phyloP scores from a whole-genome alignment of 2,888 invertebrate genomes.

The Melanchra persicariae region DNA sequence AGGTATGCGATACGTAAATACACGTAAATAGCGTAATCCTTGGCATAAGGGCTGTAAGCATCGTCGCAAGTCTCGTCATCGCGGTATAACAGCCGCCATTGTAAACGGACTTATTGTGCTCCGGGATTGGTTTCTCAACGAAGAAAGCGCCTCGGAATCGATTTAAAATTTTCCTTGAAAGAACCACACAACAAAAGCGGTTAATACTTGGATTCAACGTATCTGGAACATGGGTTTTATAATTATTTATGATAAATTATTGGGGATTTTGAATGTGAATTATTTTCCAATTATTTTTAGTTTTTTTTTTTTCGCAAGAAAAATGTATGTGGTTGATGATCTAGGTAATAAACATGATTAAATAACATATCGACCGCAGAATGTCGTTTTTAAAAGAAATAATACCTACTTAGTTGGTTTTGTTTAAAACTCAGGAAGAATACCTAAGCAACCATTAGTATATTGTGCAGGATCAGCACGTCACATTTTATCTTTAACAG shows the following conservation, averaged over 20 bases:
- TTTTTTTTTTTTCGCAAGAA: neutral
- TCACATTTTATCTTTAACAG: neutral
- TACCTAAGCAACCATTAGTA: neutral
- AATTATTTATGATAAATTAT: conserved; percentile 64
- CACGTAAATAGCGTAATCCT: conserved; percentile 86
- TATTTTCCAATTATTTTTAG: neutral
- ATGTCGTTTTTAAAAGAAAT: neutral
- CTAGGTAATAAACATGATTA: neutral
- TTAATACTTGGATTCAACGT: conserved; percentile 83
- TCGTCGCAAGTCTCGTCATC: conserved; percentile 83
- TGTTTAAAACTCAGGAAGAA: neutral
- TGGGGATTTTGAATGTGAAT: neutral
- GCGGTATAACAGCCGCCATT: conserved; percentile 83
- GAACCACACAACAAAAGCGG: conserved; percentile 84
- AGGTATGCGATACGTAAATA: conserved; percentile 76
- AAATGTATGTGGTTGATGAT: neutral
- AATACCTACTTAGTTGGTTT: neutral
- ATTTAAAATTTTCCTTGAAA: conserved; percentile 88
- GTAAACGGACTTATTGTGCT: conserved; percentile 86
- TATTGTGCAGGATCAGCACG: neutral
- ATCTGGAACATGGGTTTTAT: conserved; percentile 76
- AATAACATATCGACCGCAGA: neutral
- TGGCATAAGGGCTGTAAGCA: conserved; percentile 79
- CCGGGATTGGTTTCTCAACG: conserved; percentile 86
- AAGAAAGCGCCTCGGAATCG: conserved; percentile 87